Percentiles rank a stretch among this genome's conserved stretches.
Conservation (phyloP, 2,797 vertebrate genomes). For the Hephaestus fuliginosus region DNA sequence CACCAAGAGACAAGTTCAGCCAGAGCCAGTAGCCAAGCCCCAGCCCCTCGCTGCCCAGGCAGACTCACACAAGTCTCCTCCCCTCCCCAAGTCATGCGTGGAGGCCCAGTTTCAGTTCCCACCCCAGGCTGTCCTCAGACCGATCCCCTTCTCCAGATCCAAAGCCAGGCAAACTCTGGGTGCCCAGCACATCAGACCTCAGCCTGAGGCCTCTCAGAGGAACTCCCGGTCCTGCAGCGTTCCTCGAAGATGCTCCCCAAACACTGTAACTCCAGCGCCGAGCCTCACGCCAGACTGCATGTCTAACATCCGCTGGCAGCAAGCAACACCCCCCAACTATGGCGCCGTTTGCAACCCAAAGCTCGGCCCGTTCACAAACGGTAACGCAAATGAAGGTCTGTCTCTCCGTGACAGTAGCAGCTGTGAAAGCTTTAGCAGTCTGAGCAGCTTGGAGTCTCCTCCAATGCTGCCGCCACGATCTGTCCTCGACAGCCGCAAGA, state of each 20-base stretch:
- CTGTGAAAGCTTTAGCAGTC: constrained; percentile 87
- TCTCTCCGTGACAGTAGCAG: constrained; percentile 91
- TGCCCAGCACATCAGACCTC: constrained; percentile 54
- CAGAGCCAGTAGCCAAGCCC: constrained; percentile 33
- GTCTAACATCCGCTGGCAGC: constrained; percentile 79
- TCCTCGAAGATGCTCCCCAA: constrained; percentile 67
- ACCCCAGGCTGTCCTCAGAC: constrained; percentile 49
- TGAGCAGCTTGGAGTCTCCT: constrained; percentile 86
- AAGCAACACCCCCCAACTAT: constrained; percentile 78
- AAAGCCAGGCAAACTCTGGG: constrained; percentile 77
- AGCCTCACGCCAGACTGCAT: constrained; percentile 72
- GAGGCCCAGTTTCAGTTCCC: constrained; percentile 58
- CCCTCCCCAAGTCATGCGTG: constrained; percentile 38
- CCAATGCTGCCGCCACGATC: constrained; percentile 72
- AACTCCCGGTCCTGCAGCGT: constrained; percentile 79
- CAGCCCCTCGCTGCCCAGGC: constrained; percentile 31
- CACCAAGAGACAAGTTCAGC: constrained; percentile 52
- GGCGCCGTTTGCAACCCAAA: constrained; percentile 78
- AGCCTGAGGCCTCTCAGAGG: constrained; percentile 61
- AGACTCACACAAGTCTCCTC: constrained; percentile 30
- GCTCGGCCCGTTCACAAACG: constrained; percentile 38
- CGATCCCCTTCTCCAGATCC: constrained; percentile 63
- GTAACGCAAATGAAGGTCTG: constrained; percentile 65
- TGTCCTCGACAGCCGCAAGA: constrained; percentile 86
- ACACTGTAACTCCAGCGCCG: constrained; percentile 66